Percentiles rank a stretch among this genome's conserved stretches.
Conservation (phyloP, 1,140 invertebrate species). For the Dendrolimus punctatus region DNA sequence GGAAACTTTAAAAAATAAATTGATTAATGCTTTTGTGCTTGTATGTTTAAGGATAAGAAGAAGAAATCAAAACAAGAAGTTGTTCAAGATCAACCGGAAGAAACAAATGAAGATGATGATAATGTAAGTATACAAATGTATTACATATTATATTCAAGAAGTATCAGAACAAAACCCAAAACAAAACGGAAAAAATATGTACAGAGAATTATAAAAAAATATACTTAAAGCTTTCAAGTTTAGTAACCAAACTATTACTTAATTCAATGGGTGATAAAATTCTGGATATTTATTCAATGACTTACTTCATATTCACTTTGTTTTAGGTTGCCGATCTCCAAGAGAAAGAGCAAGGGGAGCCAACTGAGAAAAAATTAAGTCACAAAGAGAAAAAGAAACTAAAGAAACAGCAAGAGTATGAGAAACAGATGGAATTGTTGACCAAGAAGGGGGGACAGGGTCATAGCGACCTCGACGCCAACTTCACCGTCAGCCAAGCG, state of each 20-base stretch:
- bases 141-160: too few relatives aligned
- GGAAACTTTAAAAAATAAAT: too few relatives aligned
- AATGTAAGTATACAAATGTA: constrained; percentile 16
- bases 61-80: constrained; percentile 21
- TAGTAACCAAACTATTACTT: too few relatives aligned
- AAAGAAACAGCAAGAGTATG: constrained; percentile 94
- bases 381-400: constrained; percentile 97
- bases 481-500: constrained; percentile 97
- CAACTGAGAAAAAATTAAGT: constrained; percentile 82
- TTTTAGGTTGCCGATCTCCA: constrained; percentile 17
- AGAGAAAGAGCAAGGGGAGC: constrained; percentile 31
- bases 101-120: constrained; percentile 26
- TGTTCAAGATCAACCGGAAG: constrained; percentile 23
- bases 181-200: too few relatives aligned
- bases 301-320: neutral
- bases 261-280: neutral
- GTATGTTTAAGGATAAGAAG: constrained; percentile 27
- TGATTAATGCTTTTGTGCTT: neutral
- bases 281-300: constrained; percentile 6
- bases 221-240: too few relatives aligned
- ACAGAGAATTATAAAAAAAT: too few relatives aligned
- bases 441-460: constrained; percentile 91
- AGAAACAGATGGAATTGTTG: constrained; percentile 91
- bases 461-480: constrained; percentile 90
- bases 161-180: too few relatives aligned